Base-by-base conservation (phyloP, 2,888 invertebrate genomes). In the Sinodicranocentrus sp. region DNA sequence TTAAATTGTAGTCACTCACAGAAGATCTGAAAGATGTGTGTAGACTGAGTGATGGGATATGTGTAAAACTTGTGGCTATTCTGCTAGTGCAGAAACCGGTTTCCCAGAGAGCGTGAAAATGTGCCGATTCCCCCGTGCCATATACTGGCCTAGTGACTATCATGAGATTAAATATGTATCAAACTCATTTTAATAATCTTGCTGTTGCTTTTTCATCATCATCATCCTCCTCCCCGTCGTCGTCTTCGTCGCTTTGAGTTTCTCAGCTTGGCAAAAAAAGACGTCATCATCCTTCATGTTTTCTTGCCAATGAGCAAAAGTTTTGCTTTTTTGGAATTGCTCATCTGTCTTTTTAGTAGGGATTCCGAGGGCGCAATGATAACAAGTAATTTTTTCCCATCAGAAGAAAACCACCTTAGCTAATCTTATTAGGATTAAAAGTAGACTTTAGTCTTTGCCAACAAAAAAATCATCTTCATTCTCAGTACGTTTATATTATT, bases 91-190 rank as follows among this genome's bases (percentile, higher is more conserved):
- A 78, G 59, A 79, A 79, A 79, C 79, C 79, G 71, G 79, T 79
- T 79, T 79, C 79, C 79, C 79, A 79, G 79, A 71, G 54, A 59
- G 72, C 61, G 54, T 72, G 72, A 79, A 79, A 79, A 79, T 79
- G 71, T 79, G 79, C 79, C 79, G 79, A 79, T 61, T 79, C 79
- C 79, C 79, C 54, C 79, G 79, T 79, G 79, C 79, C 79, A 79
- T 79, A 79, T 72, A 79, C 71, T 77, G 59, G 59, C 77, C 77
- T 77, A 71, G 54, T 77, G 57, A 67, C 65, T 73, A 63, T 44
- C 44, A 71, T 63, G 39, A 79, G 78, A 63, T 79, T 79, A 79
- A 79, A 79, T 79, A 71, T 79, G 79, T 79, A 79, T 79, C 79
- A 79, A 79, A 79, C 79, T 79, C 54, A 79, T 79, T 79, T 79